These are phyloP conservation scores for Tilapia sparmanii DNA, from an alignment of 2,113 vertebrate genomes.

Conservation along the genomic window DNA sequence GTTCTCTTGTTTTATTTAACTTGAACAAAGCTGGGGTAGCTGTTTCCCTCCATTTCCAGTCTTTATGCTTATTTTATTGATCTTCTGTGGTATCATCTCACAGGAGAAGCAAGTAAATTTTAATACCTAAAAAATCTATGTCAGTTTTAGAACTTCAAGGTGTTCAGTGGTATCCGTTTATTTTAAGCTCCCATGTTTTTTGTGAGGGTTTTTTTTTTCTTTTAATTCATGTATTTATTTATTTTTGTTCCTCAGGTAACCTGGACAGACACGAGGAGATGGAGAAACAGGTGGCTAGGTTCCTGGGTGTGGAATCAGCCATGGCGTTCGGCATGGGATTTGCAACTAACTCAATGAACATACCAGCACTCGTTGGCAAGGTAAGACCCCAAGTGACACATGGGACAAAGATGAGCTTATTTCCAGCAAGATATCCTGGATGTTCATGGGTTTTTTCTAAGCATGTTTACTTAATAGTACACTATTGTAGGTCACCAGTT, in stretches of 20 bases:
- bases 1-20: neutral
- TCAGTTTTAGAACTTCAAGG: neutral
- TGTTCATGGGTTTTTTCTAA: neutral
- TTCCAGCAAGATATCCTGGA: neutral
- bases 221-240: neutral
- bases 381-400: slow-evolving; percentile 47
- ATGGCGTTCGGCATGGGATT: slow-evolving; percentile 96
- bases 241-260: slow-evolving; percentile 74
- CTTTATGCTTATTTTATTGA: neutral
- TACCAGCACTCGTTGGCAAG: slow-evolving; percentile 88
- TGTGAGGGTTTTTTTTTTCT: fast-evolving
- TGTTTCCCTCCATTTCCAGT: neutral
- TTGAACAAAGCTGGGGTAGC: neutral
- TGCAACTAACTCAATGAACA: slow-evolving; percentile 96
- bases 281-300: slow-evolving; percentile 83
- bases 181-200: neutral
- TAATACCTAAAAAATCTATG: neutral
- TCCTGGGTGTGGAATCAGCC: slow-evolving; percentile 90
- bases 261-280: slow-evolving; percentile 87
- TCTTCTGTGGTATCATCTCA: neutral
- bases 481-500: neutral
- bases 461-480: fast-evolving
- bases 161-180: neutral
- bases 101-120: neutral
- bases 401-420: fast-evolving